These are phyloP conservation scores for Malacosoma neustria DNA, from an alignment of 2,888 invertebrate genomes.

Conservation along the genomic window DNA sequence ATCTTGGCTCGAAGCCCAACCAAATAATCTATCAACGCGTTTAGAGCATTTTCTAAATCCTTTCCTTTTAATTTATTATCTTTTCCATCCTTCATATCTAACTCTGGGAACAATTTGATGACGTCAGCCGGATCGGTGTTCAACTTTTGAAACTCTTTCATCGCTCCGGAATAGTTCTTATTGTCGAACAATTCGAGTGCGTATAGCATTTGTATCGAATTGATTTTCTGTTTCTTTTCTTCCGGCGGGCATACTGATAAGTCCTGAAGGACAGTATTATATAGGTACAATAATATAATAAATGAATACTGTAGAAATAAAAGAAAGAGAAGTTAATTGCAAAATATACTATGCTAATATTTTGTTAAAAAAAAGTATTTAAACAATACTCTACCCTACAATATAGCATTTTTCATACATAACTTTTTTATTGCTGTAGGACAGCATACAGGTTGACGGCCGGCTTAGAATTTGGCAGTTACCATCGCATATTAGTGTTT, in stretches of 20 bases:
- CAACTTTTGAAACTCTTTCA: constrained; percentile 92
- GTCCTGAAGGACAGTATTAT: constrained; percentile 77
- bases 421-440: no score
- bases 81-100: constrained; percentile 74
- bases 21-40: constrained; percentile 92
- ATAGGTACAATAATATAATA: no score
- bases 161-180: constrained; percentile 91
- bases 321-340: no score
- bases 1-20: constrained; percentile 81
- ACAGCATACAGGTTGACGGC: no score
- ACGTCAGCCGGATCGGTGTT: constrained; percentile 97
- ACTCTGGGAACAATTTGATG: constrained; percentile 93
- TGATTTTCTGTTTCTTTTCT: constrained; percentile 86
- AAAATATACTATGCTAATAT: no score
- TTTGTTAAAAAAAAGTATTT: no score
- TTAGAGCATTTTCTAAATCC: constrained; percentile 90
- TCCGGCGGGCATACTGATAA: constrained; percentile 87
- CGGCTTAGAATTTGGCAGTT: no score
- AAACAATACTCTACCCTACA: no score
- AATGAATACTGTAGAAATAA: background rate
- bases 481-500: no score
- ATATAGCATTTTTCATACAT: no score
- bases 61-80: constrained; percentile 80
- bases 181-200: constrained; percentile 94
- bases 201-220: constrained; percentile 91